A percentile compares a stretch with the other conserved stretches of the same genome.
These are phyloP conservation scores for Drepana arcuata DNA, from an alignment of 1,140 invertebrate species.

Conservation along the genomic window DNA sequence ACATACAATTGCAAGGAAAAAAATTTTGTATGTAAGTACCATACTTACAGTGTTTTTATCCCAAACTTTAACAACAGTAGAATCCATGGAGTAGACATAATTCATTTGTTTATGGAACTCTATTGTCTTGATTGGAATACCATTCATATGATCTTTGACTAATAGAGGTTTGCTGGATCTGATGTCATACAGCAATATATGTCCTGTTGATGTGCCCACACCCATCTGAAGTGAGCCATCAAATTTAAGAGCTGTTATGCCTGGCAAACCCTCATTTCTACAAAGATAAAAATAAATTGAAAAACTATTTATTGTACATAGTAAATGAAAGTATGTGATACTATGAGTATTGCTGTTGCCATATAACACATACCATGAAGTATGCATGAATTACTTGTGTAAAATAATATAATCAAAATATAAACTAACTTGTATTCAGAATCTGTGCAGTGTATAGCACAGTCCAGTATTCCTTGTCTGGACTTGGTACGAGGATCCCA, in stretches of 20 bases:
- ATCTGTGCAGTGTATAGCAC: conserved; percentile 78
- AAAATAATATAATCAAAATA: no score
- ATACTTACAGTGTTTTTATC: conserved; percentile 85
- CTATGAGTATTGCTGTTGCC: no score
- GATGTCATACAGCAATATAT: conserved; percentile 96
- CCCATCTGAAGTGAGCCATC: conserved; percentile 88
- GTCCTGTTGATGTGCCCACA: conserved; percentile 94
- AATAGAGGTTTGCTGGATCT: conserved; percentile 90
- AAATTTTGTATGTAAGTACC: no score
- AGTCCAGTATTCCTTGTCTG: conserved; percentile 87
- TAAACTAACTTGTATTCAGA: conserved; percentile 42
- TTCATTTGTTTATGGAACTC: conserved; percentile 88
- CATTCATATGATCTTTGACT: conserved; percentile 97
- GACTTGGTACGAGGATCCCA: conserved; percentile 92
- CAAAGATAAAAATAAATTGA: conserved; percentile 25
- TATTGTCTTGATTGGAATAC: conserved; percentile 91
- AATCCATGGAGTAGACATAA: conserved; percentile 93
- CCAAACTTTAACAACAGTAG: conserved; percentile 95
- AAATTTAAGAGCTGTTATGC: conserved; percentile 86
- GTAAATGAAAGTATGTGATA: no score
- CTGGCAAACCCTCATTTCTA: conserved; percentile 79
- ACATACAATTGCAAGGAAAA: no score
- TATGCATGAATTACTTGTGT: no score
- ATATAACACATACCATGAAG: no score
- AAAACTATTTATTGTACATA: no score